Evolutionary conservation across 2,113 vertebrate species (phyloP).

Genomic region (Festucalex cinctus): DNA sequence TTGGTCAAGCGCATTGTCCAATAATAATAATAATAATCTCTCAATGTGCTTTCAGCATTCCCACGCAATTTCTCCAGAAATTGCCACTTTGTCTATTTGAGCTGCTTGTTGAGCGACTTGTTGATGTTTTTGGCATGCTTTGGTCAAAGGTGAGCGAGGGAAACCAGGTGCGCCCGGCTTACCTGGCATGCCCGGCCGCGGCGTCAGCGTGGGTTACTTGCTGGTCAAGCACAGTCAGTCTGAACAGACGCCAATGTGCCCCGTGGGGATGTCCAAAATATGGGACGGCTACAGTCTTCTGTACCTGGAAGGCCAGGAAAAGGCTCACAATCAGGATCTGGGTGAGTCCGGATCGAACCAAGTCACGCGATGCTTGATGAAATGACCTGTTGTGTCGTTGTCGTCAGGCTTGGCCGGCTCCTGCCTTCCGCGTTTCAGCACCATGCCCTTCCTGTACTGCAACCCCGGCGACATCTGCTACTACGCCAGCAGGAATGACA

Average conservation of each 20-base stretch:
- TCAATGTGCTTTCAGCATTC: too few species aligned
- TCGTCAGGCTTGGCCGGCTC: slow-evolving; percentile 88
- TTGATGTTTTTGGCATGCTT: neutral
- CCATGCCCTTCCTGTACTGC: slow-evolving; percentile 98
- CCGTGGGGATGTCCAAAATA: slow-evolving; percentile 88
- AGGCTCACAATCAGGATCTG: slow-evolving; percentile 96
- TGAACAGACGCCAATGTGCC: slow-evolving; percentile 88
- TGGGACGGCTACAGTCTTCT: slow-evolving; percentile 97
- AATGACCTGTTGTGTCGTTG: slow-evolving; percentile 5
- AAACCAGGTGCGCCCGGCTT: slow-evolving; percentile 75
- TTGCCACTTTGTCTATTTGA: too few species aligned
- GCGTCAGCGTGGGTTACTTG: slow-evolving; percentile 90
- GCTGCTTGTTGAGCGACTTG: neutral
- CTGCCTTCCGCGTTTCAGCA: slow-evolving; percentile 89
- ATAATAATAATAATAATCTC: too few species aligned
- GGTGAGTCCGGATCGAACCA: slow-evolving; percentile 68
- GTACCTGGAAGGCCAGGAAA: slow-evolving; percentile 95
- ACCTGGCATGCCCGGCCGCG: slow-evolving; percentile 90
- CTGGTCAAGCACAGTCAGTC: slow-evolving; percentile 98
- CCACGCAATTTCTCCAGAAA: too few species aligned
- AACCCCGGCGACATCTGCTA: slow-evolving; percentile 93
- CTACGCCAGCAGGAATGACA: slow-evolving; percentile 94
- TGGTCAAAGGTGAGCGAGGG: slow-evolving; percentile 75
- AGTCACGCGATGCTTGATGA: neutral
- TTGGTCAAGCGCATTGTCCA: too few species aligned